phyloP scores from a whole-genome alignment of 2,797 vertebrate genomes.

The Anisognathus igniventris region DNA sequence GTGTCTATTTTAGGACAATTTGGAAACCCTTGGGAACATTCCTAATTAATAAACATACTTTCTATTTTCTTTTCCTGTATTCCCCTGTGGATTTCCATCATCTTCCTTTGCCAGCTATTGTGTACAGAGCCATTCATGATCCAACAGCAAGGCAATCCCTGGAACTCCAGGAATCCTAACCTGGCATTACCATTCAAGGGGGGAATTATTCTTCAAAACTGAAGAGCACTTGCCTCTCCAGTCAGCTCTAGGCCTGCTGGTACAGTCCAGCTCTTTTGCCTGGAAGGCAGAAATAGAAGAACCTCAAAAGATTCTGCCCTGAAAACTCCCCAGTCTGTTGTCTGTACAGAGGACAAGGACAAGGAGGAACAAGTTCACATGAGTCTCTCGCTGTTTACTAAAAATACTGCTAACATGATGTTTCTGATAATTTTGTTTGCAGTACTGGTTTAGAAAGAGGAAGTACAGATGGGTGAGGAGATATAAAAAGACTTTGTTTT shows the following conservation, averaged over 20 bases:
- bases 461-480: constrained; percentile 41
- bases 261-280: not conserved
- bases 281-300: not conserved
- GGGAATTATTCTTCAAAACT: not conserved
- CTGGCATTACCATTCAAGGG: not conserved
- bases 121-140: not conserved
- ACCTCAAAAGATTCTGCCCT: not conserved
- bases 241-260: not conserved
- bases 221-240: not conserved
- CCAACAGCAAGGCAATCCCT: not conserved
- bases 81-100: not conserved
- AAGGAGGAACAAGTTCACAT: constrained; percentile 30
- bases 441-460: constrained; percentile 14
- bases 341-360: not conserved
- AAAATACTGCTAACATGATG: constrained; percentile 32
- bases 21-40: constrained; percentile 29
- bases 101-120: constrained; percentile 35
- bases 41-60: constrained; percentile 11
- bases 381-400: constrained; percentile 25
- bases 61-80: not conserved
- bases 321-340: not conserved
- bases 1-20: not conserved
- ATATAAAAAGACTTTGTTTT: constrained; percentile 27
- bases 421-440: constrained; percentile 43
- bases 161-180: constrained; percentile 21